Percentiles rank a stretch among this genome's conserved stretches.
These are phyloP conservation scores for Pampus argenteus DNA, from an alignment of 2,797 vertebrate species.

Conservation along the genomic window DNA sequence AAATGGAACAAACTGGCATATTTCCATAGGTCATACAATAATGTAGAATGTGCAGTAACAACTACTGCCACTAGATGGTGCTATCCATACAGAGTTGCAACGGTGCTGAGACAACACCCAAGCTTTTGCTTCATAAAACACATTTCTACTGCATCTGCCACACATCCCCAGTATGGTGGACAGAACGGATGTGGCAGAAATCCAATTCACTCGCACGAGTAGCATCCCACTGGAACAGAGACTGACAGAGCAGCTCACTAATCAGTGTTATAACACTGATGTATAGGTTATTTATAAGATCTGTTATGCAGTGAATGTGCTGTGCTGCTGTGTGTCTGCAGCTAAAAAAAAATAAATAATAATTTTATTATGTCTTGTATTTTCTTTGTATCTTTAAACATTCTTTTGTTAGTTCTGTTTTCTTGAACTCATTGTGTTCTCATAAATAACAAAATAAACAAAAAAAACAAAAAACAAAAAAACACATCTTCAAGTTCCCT, in stretches of 20 bases:
- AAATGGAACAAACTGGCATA: not conserved
- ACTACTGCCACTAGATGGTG: slow-evolving; percentile 80
- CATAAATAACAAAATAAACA: not conserved
- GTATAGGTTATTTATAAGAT: slow-evolving; percentile 34
- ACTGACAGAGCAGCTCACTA: slow-evolving; percentile 26
- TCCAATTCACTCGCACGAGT: slow-evolving; percentile 47
- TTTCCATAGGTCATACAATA: not conserved
- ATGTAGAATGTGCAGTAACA: slow-evolving; percentile 18
- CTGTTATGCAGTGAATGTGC: not conserved
- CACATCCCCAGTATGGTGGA: slow-evolving; percentile 67
- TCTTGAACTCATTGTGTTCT: not conserved
- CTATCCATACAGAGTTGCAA: slow-evolving; percentile 47
- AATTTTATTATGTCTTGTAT: not conserved
- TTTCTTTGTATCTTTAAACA: not conserved
- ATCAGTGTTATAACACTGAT: slow-evolving; percentile 33
- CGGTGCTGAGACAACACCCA: slow-evolving; percentile 79
- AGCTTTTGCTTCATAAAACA: slow-evolving; percentile 65
- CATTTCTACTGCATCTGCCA: slow-evolving; percentile 75
- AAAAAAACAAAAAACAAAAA: not conserved
- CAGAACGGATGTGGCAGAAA: slow-evolving; percentile 62
- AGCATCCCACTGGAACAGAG: slow-evolving; percentile 44
- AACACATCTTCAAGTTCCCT: not conserved
- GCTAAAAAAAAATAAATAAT: not conserved
- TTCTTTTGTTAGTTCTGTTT: not conserved
- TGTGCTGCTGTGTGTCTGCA: not conserved